Conservation (phyloP, 2,888 invertebrate genomes). For the Dysmachus trigonus region DNA sequence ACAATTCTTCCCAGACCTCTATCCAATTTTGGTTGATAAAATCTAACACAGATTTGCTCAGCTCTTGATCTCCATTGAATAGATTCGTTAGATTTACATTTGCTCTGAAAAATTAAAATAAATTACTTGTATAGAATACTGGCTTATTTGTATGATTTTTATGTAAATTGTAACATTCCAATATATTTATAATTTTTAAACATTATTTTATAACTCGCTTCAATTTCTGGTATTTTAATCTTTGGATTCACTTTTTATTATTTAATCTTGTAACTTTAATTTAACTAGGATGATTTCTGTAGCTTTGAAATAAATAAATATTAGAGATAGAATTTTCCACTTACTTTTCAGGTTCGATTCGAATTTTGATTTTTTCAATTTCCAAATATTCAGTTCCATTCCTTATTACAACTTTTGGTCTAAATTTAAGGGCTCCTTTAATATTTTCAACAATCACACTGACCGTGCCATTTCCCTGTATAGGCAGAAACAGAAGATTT, state of each 20-base stretch:
- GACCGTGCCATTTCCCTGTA: constrained; percentile 63
- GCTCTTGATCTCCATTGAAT: constrained; percentile 8
- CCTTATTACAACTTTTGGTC: constrained; percentile 56
- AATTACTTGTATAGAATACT: background rate
- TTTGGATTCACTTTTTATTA: no score
- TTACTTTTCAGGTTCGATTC: constrained; percentile 60
- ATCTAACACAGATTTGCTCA: background rate
- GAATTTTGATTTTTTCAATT: constrained; percentile 60
- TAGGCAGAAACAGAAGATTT: constrained; percentile 64
- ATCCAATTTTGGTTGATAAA: constrained; percentile 63
- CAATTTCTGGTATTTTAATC: no score
- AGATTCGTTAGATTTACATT: constrained; percentile 20
- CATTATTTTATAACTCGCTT: no score
- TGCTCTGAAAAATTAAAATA: background rate
- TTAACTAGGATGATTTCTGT: no score
- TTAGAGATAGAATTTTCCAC: background rate
- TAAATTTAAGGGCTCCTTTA: constrained; percentile 61
- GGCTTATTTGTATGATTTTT: no score
- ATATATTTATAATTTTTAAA: no score
- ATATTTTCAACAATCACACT: constrained; percentile 57
- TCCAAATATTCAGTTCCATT: constrained; percentile 57
- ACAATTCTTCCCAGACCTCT: constrained; percentile 63
- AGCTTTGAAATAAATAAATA: no score
- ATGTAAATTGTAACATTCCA: no score
- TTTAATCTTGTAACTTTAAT: no score